Conservation (phyloP, 2,113 vertebrate species). For the Anarhynchus alexandrinus region DNA sequence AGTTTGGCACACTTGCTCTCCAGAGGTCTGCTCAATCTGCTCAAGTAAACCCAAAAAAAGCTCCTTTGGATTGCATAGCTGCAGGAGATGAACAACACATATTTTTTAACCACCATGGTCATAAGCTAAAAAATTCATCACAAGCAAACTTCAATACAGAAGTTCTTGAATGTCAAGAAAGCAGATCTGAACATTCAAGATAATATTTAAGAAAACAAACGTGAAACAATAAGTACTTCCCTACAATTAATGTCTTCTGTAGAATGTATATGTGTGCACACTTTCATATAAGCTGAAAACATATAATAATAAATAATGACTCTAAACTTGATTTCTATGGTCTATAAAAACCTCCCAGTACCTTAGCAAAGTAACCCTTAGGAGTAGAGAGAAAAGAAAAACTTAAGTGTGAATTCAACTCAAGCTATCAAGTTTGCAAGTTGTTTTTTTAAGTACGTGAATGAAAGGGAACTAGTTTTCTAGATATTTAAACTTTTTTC, state of each 20-base stretch:
- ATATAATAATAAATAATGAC: neutral
- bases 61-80: constrained; percentile 95
- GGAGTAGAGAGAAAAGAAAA: neutral
- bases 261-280: neutral
- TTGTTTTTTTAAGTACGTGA: neutral
- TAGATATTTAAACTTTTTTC: neutral
- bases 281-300: neutral
- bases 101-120: neutral
- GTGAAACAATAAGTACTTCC: neutral
- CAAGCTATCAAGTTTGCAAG: neutral
- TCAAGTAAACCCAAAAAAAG: constrained; percentile 92
- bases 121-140: neutral
- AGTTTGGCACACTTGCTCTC: constrained; percentile 77
- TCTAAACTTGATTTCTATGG: neutral
- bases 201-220: neutral
- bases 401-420: neutral
- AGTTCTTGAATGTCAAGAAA: neutral
- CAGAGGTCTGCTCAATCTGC: constrained; percentile 87
- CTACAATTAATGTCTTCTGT: neutral
- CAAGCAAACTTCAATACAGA: neutral
- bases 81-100: neutral
- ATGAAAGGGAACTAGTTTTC: neutral
- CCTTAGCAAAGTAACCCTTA: neutral
- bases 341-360: neutral
- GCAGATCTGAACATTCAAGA: neutral